Evolutionary conservation across 2,888 invertebrate genomes (phyloP), one percentile per base, ranked within the genome.

Genomic region (Lithosia quadra): DNA sequence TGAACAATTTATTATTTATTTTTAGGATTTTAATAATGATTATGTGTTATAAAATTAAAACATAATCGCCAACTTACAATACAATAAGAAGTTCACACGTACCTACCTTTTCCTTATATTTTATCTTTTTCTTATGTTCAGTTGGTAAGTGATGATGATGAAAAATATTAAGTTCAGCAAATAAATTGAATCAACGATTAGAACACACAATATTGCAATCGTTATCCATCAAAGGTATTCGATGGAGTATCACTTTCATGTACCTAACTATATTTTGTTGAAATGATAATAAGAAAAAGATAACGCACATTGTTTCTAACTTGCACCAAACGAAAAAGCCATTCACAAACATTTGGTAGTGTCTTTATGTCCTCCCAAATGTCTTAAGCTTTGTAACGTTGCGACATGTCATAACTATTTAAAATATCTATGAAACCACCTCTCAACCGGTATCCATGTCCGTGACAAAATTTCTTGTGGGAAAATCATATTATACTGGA

Each of bases 351-450:
- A 90, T 91, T 92, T 92, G 89, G 89, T 92, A 88, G 88, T 88
- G 87, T 84, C 83, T 92, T 93, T 92, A 93, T 92, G 89, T 90
- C 90, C 88, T 88, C 88, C 89, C 89, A 90, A 91, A 91, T 89
- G 91, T 91, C 89, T 91, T 88, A 89, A 88, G 89, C 89, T 86
- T 89, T 87, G 88, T 89, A 88, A 86, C 86, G 86, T 66, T 76
- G 74, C 73, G 81, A 86, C 84, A 84, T 85, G 85, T 86, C 86
- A 86, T 87, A 88, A 86, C 81, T 79, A 77, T 81, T 81, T 65
- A 84, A 83, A 85, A 84, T 85, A 84, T 89, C 84, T 87, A 89
- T 88, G 88, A 84, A 88, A 90, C 88, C 86, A 84, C 85, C 83
- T 86, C 85, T 84, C 79, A 79, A 82, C 70, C 64, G 57, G 77